phyloP scores from a whole-genome alignment of 2,797 vertebrate genomes.

The Mormyrus hasselquistii region DNA sequence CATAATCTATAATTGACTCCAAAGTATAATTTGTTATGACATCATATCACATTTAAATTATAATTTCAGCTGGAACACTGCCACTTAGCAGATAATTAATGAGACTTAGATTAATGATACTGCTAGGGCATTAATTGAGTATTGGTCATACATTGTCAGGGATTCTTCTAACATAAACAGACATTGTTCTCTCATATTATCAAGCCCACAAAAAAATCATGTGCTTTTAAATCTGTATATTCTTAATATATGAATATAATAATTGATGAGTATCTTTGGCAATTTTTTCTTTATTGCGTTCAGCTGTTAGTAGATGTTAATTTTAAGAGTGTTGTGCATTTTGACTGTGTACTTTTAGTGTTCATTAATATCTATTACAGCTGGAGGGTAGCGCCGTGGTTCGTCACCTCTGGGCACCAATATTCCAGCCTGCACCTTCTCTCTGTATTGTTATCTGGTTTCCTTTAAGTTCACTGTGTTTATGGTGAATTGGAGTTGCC shows the following conservation, averaged over 20 bases:
- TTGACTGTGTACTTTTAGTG: background rate
- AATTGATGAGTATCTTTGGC: background rate
- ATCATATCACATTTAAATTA: slow-evolving; percentile 9
- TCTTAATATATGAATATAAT: background rate
- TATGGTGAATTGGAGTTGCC: background rate
- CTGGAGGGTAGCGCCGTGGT: background rate
- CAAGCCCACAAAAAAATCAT: background rate
- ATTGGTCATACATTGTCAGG: background rate
- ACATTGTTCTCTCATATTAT: background rate
- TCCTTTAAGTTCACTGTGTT: background rate
- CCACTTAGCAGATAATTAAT: slow-evolving; percentile 16
- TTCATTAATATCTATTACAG: background rate
- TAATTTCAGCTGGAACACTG: slow-evolving; percentile 14
- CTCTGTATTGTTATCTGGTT: background rate
- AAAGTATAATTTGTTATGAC: slow-evolving; percentile 8
- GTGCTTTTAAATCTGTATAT: background rate
- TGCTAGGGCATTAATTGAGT: background rate
- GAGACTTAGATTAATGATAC: slow-evolving; percentile 8
- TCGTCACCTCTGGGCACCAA: background rate
- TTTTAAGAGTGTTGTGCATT: background rate
- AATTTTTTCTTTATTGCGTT: background rate
- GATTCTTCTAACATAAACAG: background rate
- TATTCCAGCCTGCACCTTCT: background rate
- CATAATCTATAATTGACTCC: slow-evolving; percentile 7
- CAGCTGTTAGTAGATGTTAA: background rate